A percentile compares a stretch with the other conserved stretches of the same genome.
Evolutionary conservation across 2,797 vertebrate species (phyloP).

Genomic region (Dromococcyx pavoninus): DNA sequence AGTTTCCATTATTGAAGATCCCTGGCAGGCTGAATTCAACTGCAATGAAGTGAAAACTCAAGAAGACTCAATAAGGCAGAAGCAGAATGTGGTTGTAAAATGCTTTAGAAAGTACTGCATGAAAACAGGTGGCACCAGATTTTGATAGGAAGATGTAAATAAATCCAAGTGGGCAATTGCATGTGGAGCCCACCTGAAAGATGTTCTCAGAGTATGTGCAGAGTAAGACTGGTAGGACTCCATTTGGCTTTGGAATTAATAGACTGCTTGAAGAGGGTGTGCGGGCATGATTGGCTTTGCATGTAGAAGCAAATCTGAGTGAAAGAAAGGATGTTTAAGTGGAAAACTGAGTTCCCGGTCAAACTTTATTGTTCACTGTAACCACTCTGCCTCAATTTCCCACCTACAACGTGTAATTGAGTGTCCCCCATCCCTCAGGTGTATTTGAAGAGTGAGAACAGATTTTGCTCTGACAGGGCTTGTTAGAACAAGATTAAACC

Average conservation of each 20-base stretch:
- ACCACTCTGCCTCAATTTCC: neutral
- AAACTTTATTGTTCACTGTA: slow-evolving; percentile 7
- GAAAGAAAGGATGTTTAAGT: neutral
- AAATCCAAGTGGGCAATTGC: neutral
- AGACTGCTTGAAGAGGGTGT: neutral
- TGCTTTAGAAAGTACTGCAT: neutral
- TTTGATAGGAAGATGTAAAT: neutral
- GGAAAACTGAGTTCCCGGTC: neutral
- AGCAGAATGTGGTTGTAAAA: neutral
- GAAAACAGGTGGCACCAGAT: neutral
- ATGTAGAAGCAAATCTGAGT: neutral
- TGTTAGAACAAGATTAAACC: neutral
- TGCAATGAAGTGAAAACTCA: neutral
- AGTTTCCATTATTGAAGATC: neutral
- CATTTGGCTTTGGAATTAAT: neutral
- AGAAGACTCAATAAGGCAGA: neutral
- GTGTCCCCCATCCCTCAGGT: neutral
- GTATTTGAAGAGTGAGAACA: neutral
- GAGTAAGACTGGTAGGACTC: neutral
- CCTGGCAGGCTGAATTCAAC: neutral
- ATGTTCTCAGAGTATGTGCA: neutral
- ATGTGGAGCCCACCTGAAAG: neutral
- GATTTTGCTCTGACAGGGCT: neutral
- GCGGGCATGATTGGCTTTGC: neutral
- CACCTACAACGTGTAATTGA: neutral